phyloP scores from a whole-genome alignment of 2,113 vertebrate species.

The Cisticola juncidis region DNA sequence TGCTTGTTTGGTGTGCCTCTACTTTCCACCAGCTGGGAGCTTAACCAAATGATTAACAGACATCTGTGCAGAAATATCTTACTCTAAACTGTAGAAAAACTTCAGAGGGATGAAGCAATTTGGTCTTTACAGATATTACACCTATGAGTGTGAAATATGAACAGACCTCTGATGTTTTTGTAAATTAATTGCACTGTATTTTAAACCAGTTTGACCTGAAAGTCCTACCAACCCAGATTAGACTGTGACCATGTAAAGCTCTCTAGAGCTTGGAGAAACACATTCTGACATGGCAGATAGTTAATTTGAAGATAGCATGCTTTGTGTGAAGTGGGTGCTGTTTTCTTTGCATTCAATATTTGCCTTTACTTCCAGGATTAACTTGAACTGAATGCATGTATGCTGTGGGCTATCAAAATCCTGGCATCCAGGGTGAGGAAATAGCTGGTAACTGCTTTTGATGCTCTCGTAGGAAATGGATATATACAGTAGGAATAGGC shows the following conservation, averaged over 20 bases:
- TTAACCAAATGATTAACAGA: neutral
- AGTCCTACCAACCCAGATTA: neutral
- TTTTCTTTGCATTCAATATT: neutral
- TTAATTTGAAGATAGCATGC: neutral
- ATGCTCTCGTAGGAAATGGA: neutral
- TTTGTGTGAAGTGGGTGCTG: neutral
- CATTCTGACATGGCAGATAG: neutral
- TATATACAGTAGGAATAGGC: neutral
- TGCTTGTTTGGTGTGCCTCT: neutral
- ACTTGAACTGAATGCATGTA: neutral
- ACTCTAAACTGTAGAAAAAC: neutral
- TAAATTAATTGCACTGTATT: neutral
- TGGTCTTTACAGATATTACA: neutral
- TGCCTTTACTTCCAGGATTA: neutral
- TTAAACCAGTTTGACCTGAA: neutral
- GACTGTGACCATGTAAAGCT: neutral
- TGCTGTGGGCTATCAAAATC: neutral
- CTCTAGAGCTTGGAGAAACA: neutral
- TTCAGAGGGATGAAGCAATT: neutral
- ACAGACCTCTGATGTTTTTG: neutral
- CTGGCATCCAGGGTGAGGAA: neutral
- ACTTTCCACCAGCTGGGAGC: neutral
- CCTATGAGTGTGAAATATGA: neutral
- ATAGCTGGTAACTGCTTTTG: neutral
- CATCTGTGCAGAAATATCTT: neutral